Evolutionary conservation across 2,797 vertebrate species (phyloP), one percentile per base, ranked within the genome.

Genomic region (Clarias pachynema): DNA sequence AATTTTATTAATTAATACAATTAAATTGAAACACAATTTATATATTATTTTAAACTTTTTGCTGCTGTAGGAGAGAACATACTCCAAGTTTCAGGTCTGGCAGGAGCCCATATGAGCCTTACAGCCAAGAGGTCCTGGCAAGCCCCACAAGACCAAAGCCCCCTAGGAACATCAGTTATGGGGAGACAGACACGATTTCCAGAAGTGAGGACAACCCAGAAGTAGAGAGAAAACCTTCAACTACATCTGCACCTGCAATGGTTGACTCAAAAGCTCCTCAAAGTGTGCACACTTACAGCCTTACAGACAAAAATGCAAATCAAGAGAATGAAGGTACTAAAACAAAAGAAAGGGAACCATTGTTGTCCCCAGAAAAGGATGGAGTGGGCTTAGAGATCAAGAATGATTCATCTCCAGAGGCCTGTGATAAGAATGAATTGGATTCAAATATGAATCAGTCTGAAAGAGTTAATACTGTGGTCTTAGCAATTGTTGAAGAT

Each of bases 1-100:
- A 10, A 29, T 56, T 22, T 2, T 3, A 31, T 34, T 34, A 31
- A 15, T 9, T 69, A 37, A 69, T 81, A 31, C 8, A 70, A 59
- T 31, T 22, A 8, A 22, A 69, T 49, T 57, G 18, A 29, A 73
- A 57, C 22, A 10, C 2, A 24, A 40, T 79, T 62, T 79, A 79
- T 40, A 40, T 16, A 34, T 62, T 40, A 29, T 44, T 4, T n/a
- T 62, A 12, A 69, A 16, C 1, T 16, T 72, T 63, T 63, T 74
- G 37, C 31, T 60, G 18, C 37, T 83, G 94, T 57, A 95, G 95
- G 95, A 96, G 92, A 92, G 78, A 87, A 16, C 66, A 88, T n/a
- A 91, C 88, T 56, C 92, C 89, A 49, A 94, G 92, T 80, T 93
- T 95, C 68, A 93, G 40, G 85, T 94, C 93, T 0, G 92, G 94